A percentile compares a stretch with the other conserved stretches of the same genome.
These are phyloP conservation scores for Geophilus truncorum DNA, from an alignment of 2,888 invertebrate genomes.

Conservation along the genomic window DNA sequence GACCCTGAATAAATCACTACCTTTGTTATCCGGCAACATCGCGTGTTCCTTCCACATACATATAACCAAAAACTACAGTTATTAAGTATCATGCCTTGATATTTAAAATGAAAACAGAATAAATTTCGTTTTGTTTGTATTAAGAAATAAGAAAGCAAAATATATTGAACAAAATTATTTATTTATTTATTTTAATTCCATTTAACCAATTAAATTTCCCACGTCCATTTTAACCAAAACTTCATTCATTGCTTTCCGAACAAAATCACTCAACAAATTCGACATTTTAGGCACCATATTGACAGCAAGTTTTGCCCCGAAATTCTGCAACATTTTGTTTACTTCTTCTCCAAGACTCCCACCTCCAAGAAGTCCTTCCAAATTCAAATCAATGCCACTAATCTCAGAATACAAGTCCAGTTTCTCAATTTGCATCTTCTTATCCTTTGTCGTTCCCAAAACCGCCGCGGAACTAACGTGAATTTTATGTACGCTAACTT, in stretches of 20 bases:
- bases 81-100: no score
- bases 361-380: not conserved
- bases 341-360: not conserved
- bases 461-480: not conserved
- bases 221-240: not conserved
- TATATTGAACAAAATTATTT: no score
- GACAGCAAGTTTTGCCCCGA: not conserved
- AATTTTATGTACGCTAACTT: not conserved
- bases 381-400: not conserved
- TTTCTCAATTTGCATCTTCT: not conserved
- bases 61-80: no score
- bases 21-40: no score
- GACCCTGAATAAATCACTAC: no score
- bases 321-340: not conserved
- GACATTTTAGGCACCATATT: not conserved
- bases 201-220: not conserved
- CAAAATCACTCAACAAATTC: not conserved
- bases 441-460: not conserved
- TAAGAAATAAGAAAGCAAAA: no score
- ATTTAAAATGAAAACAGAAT: no score
- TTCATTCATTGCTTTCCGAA: not conserved
- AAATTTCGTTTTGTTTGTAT: no score
- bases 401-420: not conserved
- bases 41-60: no score
- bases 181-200: not conserved